Evolutionary conservation across 1,140 invertebrate species (phyloP), one percentile per base, ranked within the genome.

Genomic region (Halotydeus destructor): DNA sequence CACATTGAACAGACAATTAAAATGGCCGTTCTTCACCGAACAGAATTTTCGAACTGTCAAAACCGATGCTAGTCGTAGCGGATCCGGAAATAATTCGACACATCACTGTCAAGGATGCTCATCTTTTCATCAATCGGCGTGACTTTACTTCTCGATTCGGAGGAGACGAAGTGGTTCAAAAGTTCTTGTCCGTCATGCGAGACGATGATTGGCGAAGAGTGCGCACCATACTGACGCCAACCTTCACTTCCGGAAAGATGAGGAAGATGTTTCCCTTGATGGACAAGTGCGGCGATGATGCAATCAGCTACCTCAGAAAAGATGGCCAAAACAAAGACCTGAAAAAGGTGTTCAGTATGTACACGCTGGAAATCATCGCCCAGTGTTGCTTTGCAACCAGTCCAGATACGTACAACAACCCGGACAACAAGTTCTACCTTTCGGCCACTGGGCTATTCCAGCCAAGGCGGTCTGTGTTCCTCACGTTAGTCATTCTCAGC

Each of bases 231-330:
- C 51, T 72, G 1, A 62, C 65, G 4, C 66, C 68, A 22, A 61
- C 69, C 5, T 72, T 72, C 46, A 68, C 68, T 24, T 52, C 62
- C 45, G 64, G 60, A 0, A 71, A 70, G 52, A 59, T 73, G 46
- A 71, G 66, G 51, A 55, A 57, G 14, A 67, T 69, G 63, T 68
- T 68, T 12, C 5, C 39, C 19, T 4, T 26, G 43, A 40, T 48
- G 3, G 16, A 27, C 11, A 5, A 21, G 9, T 40, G 43, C 22
- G 6, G 12, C 23, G 3, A 23, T n/a, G 8, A n/a, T n/a, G n/a
- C n/a, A n/a, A n/a, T n/a, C n/a, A n/a, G n/a, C n/a, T n/a, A n/a
- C n/a, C n/a, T n/a, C n/a, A n/a, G 3, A 22, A 22, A 0, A 32
- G 33, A 23, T 16, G 6, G 9, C 5, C 3, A 24, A 38, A 24